phyloP scores from a whole-genome alignment of 2,888 invertebrate genomes.

The Philopedon plagiatum region DNA sequence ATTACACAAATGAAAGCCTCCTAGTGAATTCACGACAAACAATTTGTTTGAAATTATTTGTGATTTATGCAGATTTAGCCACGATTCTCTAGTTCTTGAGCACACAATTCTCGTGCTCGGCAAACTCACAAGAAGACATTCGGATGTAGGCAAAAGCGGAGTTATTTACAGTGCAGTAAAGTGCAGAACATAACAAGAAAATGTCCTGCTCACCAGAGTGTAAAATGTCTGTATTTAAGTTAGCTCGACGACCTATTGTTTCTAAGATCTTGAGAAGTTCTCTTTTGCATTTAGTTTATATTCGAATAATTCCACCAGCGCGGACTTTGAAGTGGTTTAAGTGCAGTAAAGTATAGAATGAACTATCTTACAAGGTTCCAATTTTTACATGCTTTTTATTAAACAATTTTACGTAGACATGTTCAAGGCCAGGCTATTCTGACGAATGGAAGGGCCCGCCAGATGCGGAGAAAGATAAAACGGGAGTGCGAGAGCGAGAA shows the following conservation, averaged over 20 bases:
- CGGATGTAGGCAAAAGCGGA: conserved; percentile 34
- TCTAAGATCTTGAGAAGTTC: conserved; percentile 65
- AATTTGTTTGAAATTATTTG: conserved; percentile 37
- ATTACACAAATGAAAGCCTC: conserved; percentile 23
- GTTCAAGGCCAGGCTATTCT: too few relatives aligned
- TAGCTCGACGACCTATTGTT: conserved; percentile 67
- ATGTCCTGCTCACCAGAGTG: conserved; percentile 67
- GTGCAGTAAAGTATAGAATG: too few relatives aligned
- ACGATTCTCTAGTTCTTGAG: conserved; percentile 37
- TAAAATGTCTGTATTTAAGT: conserved; percentile 70
- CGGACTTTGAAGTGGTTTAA: too few relatives aligned
- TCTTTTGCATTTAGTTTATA: conserved; percentile 45
- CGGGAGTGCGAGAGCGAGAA: too few relatives aligned
- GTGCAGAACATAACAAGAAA: conserved; percentile 61
- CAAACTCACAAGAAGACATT: conserved; percentile 34
- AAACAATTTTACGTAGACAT: too few relatives aligned
- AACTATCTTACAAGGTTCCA: too few relatives aligned
- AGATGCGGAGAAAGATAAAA: too few relatives aligned
- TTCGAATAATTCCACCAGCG: background rate
- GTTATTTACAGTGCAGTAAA: conserved; percentile 60
- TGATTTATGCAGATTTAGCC: conserved; percentile 38
- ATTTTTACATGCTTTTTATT: too few relatives aligned
- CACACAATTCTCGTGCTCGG: conserved; percentile 31
- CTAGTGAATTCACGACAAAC: conserved; percentile 32
- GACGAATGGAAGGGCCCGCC: too few relatives aligned